Conservation (phyloP, 2,888 invertebrate species). For the Megamerina dolium region DNA sequence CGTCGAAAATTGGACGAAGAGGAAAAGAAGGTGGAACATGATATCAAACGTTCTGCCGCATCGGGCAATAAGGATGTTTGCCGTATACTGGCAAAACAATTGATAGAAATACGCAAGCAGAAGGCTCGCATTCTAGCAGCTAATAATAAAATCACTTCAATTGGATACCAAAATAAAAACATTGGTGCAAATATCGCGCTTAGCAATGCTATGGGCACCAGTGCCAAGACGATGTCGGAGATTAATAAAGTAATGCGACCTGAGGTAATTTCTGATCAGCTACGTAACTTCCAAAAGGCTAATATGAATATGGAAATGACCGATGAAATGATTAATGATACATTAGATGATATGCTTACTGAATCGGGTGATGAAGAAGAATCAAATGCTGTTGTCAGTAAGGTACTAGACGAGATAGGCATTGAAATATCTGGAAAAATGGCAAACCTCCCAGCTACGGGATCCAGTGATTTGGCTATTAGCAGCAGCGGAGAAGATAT, state of each 20-base stretch:
- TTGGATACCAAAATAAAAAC: conserved; percentile 79
- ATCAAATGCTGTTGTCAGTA: conserved; percentile 77
- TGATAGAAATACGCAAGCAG: conserved; percentile 81
- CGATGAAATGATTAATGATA: conserved; percentile 92
- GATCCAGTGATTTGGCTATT: conserved; percentile 52
- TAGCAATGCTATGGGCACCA: conserved; percentile 81
- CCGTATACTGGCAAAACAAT: conserved; percentile 78
- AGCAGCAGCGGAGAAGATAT: conserved; percentile 60
- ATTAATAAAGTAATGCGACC: conserved; percentile 87
- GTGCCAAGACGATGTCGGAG: conserved; percentile 80
- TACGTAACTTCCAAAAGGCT: conserved; percentile 78
- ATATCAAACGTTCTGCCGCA: conserved; percentile 84
- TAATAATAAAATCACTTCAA: conserved; percentile 70
- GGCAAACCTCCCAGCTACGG: conserved; percentile 61
- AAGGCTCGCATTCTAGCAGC: conserved; percentile 77
- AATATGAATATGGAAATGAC: conserved; percentile 90
- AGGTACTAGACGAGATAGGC: conserved; percentile 93
- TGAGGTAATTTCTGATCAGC: conserved; percentile 72
- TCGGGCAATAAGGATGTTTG: conserved; percentile 81
- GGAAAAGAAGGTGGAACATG: conserved; percentile 84
- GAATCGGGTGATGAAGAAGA: conserved; percentile 90
- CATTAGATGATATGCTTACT: conserved; percentile 79
- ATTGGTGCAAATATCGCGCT: conserved; percentile 86
- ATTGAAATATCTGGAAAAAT: conserved; percentile 89
- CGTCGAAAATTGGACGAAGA: conserved; percentile 74